phyloP scores from a whole-genome alignment of 2,888 invertebrate species.

The Phorcus lineatus region DNA sequence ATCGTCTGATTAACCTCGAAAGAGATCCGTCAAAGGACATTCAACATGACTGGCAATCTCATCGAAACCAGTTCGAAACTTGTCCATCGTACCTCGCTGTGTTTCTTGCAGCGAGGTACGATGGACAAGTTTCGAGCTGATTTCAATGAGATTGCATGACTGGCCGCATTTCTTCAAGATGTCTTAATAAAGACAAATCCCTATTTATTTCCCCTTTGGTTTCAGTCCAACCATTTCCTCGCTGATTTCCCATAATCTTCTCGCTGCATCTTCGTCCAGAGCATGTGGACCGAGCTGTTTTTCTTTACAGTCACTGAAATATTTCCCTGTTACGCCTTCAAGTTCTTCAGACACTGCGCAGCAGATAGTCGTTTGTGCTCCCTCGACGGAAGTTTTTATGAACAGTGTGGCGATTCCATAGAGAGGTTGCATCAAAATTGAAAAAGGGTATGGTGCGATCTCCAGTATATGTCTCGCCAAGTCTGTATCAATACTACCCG shows the following conservation, averaged over 20 bases:
- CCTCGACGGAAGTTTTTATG: slow-evolving; percentile 53
- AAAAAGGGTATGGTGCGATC: slow-evolving; percentile 35
- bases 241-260: slow-evolving; percentile 87
- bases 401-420: neutral
- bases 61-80: too few species aligned
- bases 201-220: slow-evolving; percentile 6
- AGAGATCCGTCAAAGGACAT: too few species aligned
- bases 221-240: slow-evolving; percentile 83
- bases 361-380: slow-evolving; percentile 62
- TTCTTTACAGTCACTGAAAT: slow-evolving; percentile 53
- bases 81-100: too few species aligned
- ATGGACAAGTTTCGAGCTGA: too few species aligned
- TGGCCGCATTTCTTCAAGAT: too few species aligned
- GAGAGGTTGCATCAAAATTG: slow-evolving; percentile 40
- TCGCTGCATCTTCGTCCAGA: slow-evolving; percentile 75
- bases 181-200: too few species aligned
- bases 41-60: too few species aligned
- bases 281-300: slow-evolving; percentile 12
- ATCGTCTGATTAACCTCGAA: too few species aligned
- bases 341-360: slow-evolving; percentile 56
- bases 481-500: slow-evolving; percentile 51
- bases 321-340: slow-evolving; percentile 52
- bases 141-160: too few species aligned
- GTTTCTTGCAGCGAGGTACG: too few species aligned
- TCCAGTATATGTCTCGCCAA: slow-evolving; percentile 44